Evolutionary conservation across 2,113 vertebrate genomes (phyloP).

Genomic region (Capreolus pygargus): DNA sequence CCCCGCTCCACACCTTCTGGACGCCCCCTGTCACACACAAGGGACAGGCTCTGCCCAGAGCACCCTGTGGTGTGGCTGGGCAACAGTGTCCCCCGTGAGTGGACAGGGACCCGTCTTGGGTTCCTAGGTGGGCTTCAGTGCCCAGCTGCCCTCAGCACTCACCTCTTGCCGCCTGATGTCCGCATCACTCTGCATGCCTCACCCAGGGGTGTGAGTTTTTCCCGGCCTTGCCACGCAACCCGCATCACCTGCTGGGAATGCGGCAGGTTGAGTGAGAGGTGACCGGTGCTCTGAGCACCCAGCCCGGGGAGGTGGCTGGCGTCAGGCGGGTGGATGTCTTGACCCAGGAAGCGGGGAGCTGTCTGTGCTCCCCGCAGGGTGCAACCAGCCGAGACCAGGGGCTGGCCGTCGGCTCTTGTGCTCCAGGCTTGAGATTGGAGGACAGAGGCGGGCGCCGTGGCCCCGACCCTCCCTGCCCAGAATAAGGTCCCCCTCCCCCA

Average conservation of each 20-base stretch:
- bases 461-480: fast-evolving
- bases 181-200: fast-evolving
- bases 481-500: fast-evolving
- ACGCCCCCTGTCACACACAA: fast-evolving
- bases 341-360: fast-evolving
- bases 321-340: fast-evolving
- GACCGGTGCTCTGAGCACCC: fast-evolving
- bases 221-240: fast-evolving
- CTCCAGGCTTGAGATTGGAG: background rate
- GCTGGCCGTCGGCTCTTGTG: fast-evolving
- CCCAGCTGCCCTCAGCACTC: fast-evolving
- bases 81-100: fast-evolving
- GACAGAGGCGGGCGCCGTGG: fast-evolving
- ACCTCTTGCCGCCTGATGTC: fast-evolving
- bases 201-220: background rate
- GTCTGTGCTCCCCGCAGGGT: background rate
- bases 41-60: fast-evolving
- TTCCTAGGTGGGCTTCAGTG: fast-evolving
- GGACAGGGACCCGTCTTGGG: fast-evolving
- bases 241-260: fast-evolving
- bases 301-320: fast-evolving
- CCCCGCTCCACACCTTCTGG: fast-evolving
- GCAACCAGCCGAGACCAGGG: fast-evolving
- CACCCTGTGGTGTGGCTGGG: fast-evolving
- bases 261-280: too few species aligned